These are phyloP conservation scores for Chaenodraco wilsoni DNA, from an alignment of 2,797 vertebrate species.

Conservation along the genomic window DNA sequence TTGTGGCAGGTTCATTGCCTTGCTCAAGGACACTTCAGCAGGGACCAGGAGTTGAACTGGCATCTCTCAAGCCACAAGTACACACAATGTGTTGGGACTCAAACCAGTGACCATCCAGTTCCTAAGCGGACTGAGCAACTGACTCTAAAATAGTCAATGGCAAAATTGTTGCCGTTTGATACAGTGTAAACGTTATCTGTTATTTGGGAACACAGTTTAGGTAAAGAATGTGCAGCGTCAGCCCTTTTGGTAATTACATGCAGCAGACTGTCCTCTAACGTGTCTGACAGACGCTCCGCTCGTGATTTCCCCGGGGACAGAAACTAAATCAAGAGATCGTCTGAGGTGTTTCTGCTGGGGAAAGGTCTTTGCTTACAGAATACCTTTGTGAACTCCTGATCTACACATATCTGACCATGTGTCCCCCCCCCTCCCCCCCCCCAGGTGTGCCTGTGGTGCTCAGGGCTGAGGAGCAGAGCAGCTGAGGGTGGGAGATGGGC, in stretches of 20 bases:
- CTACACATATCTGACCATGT: background rate
- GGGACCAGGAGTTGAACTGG: too few species aligned
- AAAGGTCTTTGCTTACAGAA: background rate
- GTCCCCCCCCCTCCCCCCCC: conserved; percentile 5
- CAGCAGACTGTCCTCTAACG: background rate
- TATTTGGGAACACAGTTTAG: too few species aligned
- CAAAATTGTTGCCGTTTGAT: too few species aligned
- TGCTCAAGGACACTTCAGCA: too few species aligned
- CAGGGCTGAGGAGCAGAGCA: conserved; percentile 76
- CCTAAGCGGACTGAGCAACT: too few species aligned
- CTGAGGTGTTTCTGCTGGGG: background rate
- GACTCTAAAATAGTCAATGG: too few species aligned
- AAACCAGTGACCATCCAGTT: too few species aligned
- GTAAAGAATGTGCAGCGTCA: too few species aligned
- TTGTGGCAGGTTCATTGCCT: too few species aligned
- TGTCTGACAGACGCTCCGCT: background rate
- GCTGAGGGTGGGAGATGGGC: conserved; percentile 98
- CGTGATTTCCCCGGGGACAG: conserved; percentile 20
- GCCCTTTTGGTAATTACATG: background rate
- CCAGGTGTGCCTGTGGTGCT: conserved; percentile 79
- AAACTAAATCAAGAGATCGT: background rate
- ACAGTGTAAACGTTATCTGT: too few species aligned
- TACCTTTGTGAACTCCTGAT: background rate
- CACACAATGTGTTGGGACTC: too few species aligned
- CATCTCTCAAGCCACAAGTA: too few species aligned